Conservation (phyloP, 2,888 invertebrate genomes). For the Nomada flava region DNA sequence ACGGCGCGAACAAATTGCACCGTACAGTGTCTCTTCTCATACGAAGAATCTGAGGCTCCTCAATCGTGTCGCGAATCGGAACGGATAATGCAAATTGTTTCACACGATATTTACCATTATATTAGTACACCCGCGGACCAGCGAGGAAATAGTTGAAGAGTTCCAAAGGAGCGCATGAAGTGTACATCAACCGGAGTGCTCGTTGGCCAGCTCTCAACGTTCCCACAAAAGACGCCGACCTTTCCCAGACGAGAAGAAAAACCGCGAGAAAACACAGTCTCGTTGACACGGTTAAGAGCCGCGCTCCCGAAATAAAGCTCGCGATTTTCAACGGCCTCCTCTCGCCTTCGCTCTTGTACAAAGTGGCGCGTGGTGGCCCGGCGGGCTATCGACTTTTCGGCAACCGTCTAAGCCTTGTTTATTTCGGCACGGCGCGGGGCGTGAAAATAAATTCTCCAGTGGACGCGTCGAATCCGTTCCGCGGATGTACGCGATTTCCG, state of each 20-base stretch:
- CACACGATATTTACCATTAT: too few species aligned
- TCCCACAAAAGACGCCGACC: not conserved
- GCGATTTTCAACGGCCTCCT: slow-evolving; percentile 24
- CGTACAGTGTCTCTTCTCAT: too few species aligned
- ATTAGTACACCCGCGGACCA: too few species aligned
- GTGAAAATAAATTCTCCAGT: slow-evolving; percentile 34
- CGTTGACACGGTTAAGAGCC: slow-evolving; percentile 29
- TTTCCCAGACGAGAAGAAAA: not conserved
- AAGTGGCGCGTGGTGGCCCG: not conserved
- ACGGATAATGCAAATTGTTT: too few species aligned
- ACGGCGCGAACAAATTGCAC: not conserved
- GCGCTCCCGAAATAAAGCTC: slow-evolving; percentile 33
- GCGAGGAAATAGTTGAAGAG: not conserved
- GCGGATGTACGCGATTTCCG: slow-evolving; percentile 44
- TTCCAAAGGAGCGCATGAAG: not conserved
- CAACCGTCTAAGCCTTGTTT: slow-evolving; percentile 51
- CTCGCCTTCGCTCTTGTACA: slow-evolving; percentile 9
- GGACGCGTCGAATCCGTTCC: slow-evolving; percentile 49
- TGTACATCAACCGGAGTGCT: not conserved
- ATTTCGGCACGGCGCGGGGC: slow-evolving; percentile 17
- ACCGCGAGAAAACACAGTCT: not conserved
- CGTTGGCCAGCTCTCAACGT: not conserved
- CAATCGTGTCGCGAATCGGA: too few species aligned
- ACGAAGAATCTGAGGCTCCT: too few species aligned
- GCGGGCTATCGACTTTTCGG: slow-evolving; percentile 50